Evolutionary conservation across 1,140 invertebrate genomes (phyloP).

Genomic region (Agrypnia vestita): DNA sequence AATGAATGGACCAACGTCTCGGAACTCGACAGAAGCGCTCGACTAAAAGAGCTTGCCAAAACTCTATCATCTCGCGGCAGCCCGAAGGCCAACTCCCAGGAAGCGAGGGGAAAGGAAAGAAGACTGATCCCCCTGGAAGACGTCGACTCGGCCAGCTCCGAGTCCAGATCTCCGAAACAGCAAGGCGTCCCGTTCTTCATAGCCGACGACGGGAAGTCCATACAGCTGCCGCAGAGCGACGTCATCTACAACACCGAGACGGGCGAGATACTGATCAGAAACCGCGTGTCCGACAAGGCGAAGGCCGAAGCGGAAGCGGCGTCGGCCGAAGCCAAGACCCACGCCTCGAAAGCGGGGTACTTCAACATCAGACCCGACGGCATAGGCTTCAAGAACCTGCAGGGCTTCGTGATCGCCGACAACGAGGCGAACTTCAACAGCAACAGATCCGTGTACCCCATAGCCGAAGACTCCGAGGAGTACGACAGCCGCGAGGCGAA

Average conservation of each 20-base stretch:
- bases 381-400: slow-evolving; percentile 48
- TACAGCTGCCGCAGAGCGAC: slow-evolving; percentile 55
- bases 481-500: slow-evolving; percentile 14
- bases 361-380: slow-evolving; percentile 36
- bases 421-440: slow-evolving; percentile 31
- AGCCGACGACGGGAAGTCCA: slow-evolving; percentile 55
- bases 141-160: slow-evolving; percentile 33
- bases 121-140: slow-evolving; percentile 46
- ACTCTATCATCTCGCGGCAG: background rate
- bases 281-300: slow-evolving; percentile 33
- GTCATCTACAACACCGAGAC: slow-evolving; percentile 55
- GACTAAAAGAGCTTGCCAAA: background rate
- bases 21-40: background rate
- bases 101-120: slow-evolving; percentile 39
- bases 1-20: background rate
- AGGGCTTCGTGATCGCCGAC: slow-evolving; percentile 51
- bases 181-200: slow-evolving; percentile 53
- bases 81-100: slow-evolving; percentile 12
- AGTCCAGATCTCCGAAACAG: slow-evolving; percentile 41
- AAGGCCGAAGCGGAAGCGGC: slow-evolving; percentile 16
- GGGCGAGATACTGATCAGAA: slow-evolving; percentile 55
- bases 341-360: slow-evolving; percentile 3
- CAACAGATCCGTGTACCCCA: slow-evolving; percentile 41
- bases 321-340: background rate
- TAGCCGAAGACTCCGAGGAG: slow-evolving; percentile 16